Percentiles rank a stretch among this genome's conserved stretches.
Conservation (phyloP, 2,888 invertebrate genomes). For the Ellobium chinense region DNA sequence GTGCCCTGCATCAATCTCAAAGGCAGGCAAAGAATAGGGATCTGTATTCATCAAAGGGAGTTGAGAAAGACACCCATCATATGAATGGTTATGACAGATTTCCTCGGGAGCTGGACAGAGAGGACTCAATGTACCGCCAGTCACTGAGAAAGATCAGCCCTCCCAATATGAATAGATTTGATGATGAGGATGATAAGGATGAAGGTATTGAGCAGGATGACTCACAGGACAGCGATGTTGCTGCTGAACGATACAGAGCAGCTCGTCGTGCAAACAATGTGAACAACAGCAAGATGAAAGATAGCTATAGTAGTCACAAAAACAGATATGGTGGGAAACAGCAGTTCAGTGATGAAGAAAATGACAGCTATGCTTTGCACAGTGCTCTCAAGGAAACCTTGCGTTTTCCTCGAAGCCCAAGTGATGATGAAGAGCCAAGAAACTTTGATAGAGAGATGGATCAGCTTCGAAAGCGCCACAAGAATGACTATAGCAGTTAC, state of each 20-base stretch:
- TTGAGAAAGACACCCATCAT: background rate
- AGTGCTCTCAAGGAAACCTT: constrained; percentile 31
- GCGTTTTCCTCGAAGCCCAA: constrained; percentile 17
- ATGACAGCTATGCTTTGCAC: constrained; percentile 19
- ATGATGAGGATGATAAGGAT: constrained; percentile 10
- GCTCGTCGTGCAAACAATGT: background rate
- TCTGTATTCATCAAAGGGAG: background rate
- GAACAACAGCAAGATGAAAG: background rate
- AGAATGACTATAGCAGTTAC: background rate
- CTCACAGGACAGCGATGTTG: background rate
- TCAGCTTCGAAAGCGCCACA: background rate
- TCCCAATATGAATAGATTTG: constrained; percentile 15
- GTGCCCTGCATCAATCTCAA: background rate
- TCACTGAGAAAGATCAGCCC: constrained; percentile 9
- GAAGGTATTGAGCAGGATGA: constrained; percentile 15
- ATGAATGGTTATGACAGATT: background rate
- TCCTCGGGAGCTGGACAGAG: constrained; percentile 12
- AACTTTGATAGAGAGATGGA: constrained; percentile 4
- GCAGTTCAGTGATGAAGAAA: constrained; percentile 30
- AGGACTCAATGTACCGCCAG: background rate
- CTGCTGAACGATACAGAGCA: no score
- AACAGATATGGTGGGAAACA: background rate
- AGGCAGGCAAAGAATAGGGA: background rate
- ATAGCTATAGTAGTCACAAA: background rate
- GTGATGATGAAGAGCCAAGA: constrained; percentile 3